Conservation (phyloP, 2,113 vertebrate species). For the Corydoras sp. region DNA sequence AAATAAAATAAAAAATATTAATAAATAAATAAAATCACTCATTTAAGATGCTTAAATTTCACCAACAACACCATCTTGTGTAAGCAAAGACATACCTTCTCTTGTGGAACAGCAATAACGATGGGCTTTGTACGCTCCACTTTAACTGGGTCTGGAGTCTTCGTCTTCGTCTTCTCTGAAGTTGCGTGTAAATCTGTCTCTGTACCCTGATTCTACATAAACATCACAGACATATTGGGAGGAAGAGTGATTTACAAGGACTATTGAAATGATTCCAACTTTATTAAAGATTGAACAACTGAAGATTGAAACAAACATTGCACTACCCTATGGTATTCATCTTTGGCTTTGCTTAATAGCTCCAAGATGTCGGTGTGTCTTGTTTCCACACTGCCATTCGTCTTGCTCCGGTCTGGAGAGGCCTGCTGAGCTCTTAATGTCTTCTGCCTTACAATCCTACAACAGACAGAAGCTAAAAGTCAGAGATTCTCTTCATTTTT, state of each 20-base stretch:
- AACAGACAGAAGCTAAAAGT: background rate
- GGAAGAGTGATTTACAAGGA: too few relatives aligned
- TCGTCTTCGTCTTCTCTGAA: conserved; percentile 1
- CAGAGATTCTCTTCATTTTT: background rate
- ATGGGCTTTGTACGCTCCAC: conserved; percentile 35
- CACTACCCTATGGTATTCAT: conserved; percentile 87
- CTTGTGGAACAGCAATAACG: conserved; percentile 41
- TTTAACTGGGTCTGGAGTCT: conserved; percentile 32
- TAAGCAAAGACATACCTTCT: conserved; percentile 56
- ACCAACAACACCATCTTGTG: background rate
- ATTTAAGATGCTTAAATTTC: too few relatives aligned
- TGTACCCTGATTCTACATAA: background rate
- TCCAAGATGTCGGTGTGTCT: conserved; percentile 87
- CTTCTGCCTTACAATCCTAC: conserved; percentile 87
- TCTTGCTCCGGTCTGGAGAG: conserved; percentile 69
- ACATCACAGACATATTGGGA: too few relatives aligned
- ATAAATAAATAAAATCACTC: too few relatives aligned
- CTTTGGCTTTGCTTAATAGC: conserved; percentile 94
- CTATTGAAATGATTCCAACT: too few relatives aligned
- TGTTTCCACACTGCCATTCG: conserved; percentile 75
- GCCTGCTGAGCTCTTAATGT: conserved; percentile 71
- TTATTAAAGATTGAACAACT: too few relatives aligned
- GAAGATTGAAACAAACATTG: background rate
- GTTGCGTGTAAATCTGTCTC: background rate
- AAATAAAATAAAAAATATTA: background rate